phyloP scores from a whole-genome alignment of 2,797 vertebrate species.

The Mico argentatus region DNA sequence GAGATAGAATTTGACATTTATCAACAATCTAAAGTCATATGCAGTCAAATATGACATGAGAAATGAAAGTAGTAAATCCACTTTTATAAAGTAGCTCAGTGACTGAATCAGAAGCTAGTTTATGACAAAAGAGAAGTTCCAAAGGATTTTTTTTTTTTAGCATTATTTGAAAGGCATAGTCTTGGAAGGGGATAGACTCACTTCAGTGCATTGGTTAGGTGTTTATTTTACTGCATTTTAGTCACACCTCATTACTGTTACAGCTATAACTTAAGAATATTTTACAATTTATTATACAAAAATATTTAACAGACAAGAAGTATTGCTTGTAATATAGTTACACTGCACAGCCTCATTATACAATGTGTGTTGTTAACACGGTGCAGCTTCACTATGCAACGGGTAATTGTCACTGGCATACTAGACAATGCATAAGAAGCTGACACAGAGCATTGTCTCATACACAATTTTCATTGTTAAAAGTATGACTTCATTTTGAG shows the following conservation, averaged over 20 bases:
- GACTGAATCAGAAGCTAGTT: not conserved
- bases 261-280: not conserved
- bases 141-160: not conserved
- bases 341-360: not conserved
- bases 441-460: not conserved
- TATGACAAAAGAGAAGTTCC: not conserved
- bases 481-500: not conserved
- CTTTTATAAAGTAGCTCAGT: not conserved
- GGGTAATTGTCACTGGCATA: not conserved
- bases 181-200: not conserved
- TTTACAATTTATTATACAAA: not conserved
- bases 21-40: conserved; percentile 1
- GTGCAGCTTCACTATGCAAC: not conserved
- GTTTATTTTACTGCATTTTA: not conserved
- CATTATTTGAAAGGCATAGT: conserved; percentile 8
- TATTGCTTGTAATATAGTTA: not conserved
- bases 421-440: not conserved
- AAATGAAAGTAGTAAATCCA: not conserved
- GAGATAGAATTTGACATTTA: conserved; percentile 5
- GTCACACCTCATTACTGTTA: not conserved
- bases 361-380: not conserved
- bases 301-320: not conserved
- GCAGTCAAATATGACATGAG: not conserved
- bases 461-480: not conserved
- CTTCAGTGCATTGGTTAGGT: not conserved